Base-by-base conservation (phyloP, 2,113 vertebrate species). In the Phainopepla nitens region DNA sequence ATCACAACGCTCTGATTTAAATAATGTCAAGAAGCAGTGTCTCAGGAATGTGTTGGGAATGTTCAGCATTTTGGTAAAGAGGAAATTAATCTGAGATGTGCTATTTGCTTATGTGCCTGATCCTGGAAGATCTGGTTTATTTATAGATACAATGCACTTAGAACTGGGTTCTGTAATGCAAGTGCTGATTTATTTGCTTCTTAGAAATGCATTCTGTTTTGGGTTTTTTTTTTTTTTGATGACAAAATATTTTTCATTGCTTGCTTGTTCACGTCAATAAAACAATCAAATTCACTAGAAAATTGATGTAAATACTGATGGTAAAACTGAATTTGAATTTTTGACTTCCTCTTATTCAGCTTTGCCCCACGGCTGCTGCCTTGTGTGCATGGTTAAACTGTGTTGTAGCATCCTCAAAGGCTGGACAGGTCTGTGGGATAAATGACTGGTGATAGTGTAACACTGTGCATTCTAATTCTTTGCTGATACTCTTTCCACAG, bases 401-500 rank as follows among this genome's bases (percentile, higher is more conserved):
- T 50, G 10, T 29, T 75, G 12, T 82, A 47, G 10, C 29, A 44
- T 57, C 22, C 36, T 86, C 24, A 60, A 81, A 66, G 51, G 22
- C 29, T 70, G 35, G 18, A 29, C 24, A 61, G 11, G 44, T 73
- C 35, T 16, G 4, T 61, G 23, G 56, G 33, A 11, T 65, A 45
- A 44, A 42, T 87, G 39, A 53, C 15, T 33, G 24, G 51, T 78
- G 66, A 15, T 51, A n/a, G 11, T 23, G 50, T 79, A 58, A 62
- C 16, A 7, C 4, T 22, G n/a, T 69, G 29, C 57, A 22, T 78
- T 76, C 62, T 94, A 25, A 76, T 83, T 44, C 14, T 62, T 62
- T 35, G 22, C 27, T 94, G 42, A 33, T 70, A 35, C 51, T 93
- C 31, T 87, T 13, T 86, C 64, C 10, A 31, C 94, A 99, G 99